These are phyloP conservation scores for Automeris io DNA, from an alignment of 2,888 invertebrate genomes.

Conservation along the genomic window DNA sequence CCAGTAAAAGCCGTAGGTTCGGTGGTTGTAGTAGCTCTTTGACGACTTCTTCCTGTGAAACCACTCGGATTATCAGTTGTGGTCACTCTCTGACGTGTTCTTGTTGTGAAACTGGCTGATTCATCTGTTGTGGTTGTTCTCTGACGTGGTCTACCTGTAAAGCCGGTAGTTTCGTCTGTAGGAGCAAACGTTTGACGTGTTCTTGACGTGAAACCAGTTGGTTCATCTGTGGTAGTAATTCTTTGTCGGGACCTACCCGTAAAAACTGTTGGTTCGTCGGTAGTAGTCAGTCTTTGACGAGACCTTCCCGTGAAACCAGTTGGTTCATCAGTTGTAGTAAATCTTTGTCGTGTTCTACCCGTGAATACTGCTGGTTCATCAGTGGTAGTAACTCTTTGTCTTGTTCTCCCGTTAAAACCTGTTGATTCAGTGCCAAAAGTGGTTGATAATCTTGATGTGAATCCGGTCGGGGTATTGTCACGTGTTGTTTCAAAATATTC, in stretches of 20 bases:
- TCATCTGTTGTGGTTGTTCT: conserved; percentile 5
- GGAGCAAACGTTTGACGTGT: conserved; percentile 1
- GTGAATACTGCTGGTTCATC: not conserved
- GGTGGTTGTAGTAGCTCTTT: not conserved
- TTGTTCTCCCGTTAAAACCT: conserved; percentile 19
- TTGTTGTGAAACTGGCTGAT: conserved; percentile 1
- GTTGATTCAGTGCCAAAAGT: conserved; percentile 4
- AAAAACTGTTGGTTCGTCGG: not conserved
- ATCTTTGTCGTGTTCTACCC: conserved; percentile 8
- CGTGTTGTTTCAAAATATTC: conserved; percentile 10
- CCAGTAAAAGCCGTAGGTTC: not conserved
- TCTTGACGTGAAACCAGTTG: no score
- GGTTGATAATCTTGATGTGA: conserved; percentile 1
- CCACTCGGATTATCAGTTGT: no score
- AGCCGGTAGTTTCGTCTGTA: no score
- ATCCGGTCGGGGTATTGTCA: conserved; percentile 2
- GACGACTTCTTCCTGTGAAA: conserved; percentile 16
- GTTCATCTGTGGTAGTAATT: no score
- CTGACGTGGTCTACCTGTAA: no score
- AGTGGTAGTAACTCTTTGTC: not conserved
- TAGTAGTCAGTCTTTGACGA: not conserved
- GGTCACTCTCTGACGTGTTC: no score
- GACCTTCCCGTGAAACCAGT: not conserved
- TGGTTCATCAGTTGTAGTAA: not conserved
- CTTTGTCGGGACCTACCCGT: not conserved